phyloP scores from a whole-genome alignment of 2,888 invertebrate species.

The Muscina levida region DNA sequence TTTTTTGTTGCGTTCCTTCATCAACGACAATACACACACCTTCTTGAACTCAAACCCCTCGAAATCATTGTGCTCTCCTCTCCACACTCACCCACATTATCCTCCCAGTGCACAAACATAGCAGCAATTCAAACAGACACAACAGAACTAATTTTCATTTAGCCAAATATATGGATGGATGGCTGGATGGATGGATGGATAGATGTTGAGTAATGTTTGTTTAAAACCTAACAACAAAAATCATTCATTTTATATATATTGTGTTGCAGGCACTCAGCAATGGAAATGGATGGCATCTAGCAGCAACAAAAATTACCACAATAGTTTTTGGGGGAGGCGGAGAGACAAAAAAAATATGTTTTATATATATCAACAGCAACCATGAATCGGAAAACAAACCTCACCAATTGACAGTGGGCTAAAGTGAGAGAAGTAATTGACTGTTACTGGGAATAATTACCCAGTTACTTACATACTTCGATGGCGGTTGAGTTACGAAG shows the following conservation, averaged over 20 bases:
- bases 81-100: too few species aligned
- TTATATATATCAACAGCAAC: constrained; percentile 21
- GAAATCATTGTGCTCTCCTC: too few species aligned
- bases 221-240: constrained; percentile 27
- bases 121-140: neutral
- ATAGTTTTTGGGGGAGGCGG: constrained; percentile 25
- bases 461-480: too few species aligned
- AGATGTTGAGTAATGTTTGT: constrained; percentile 35
- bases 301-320: constrained; percentile 35
- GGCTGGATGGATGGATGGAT: constrained; percentile 13
- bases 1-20: neutral
- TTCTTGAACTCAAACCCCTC: too few species aligned
- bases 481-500: too few species aligned
- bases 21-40: too few species aligned
- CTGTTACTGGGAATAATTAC: too few species aligned
- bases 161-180: constrained; percentile 35
- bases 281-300: neutral
- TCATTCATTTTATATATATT: constrained; percentile 26
- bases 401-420: constrained; percentile 20
- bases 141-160: constrained; percentile 38
- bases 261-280: constrained; percentile 1
- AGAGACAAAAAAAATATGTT: too few species aligned
- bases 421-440: neutral
- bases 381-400: constrained; percentile 24
- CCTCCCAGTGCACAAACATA: too few species aligned